phyloP scores from a whole-genome alignment of 2,113 vertebrate species.

The Nesogale talazaci region DNA sequence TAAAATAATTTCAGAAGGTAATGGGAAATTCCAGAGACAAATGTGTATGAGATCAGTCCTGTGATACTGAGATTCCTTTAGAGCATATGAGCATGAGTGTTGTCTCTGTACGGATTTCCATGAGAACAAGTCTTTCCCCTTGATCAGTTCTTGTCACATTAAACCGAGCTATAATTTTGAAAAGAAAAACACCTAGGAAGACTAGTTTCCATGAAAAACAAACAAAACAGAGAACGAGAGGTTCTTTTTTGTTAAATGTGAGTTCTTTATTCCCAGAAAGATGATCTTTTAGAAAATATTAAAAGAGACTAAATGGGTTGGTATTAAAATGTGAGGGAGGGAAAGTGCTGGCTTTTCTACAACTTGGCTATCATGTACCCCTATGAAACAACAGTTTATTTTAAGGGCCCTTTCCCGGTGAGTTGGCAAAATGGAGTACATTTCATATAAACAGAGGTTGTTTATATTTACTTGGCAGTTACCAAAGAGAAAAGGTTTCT shows the following conservation, averaged over 20 bases:
- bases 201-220: slow-evolving; percentile 15
- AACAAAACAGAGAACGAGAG: neutral
- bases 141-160: neutral
- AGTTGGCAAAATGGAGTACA: slow-evolving; percentile 36
- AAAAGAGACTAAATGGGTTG: slow-evolving; percentile 17
- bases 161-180: no score
- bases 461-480: slow-evolving; percentile 72
- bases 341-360: neutral
- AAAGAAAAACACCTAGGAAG: neutral
- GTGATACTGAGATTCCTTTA: neutral
- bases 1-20: slow-evolving; percentile 43
- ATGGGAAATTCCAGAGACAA: neutral
- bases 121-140: neutral
- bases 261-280: slow-evolving; percentile 50
- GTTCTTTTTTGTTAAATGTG: slow-evolving; percentile 22
- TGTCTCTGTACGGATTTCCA: neutral
- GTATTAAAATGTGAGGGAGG: slow-evolving; percentile 27
- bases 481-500: neutral
- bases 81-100: neutral
- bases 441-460: slow-evolving; percentile 56
- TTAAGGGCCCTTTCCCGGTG: slow-evolving; percentile 15
- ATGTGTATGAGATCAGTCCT: neutral
- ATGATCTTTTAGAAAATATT: slow-evolving; percentile 49
- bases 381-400: slow-evolving; percentile 59
- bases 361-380: slow-evolving; percentile 30